phyloP scores from a whole-genome alignment of 2,797 vertebrate species.

The Novumbra hubbsi region DNA sequence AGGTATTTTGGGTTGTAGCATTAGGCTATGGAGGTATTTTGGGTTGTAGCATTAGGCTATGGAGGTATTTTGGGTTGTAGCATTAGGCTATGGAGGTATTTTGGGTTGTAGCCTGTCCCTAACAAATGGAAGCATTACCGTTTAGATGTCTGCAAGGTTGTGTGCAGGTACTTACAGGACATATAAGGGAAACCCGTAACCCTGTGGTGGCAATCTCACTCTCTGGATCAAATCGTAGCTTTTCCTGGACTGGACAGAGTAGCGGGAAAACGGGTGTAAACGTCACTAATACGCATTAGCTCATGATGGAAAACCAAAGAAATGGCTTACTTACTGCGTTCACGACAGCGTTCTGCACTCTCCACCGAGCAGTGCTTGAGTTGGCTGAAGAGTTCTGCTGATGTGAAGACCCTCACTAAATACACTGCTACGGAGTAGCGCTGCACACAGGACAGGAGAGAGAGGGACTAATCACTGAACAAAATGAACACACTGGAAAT shows the following conservation, averaged over 20 bases:
- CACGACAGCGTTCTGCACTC: slow-evolving; percentile 92
- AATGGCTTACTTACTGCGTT: slow-evolving; percentile 84
- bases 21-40: too few species aligned
- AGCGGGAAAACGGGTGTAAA: not conserved
- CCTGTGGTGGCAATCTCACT: slow-evolving; percentile 98
- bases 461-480: slow-evolving; percentile 3
- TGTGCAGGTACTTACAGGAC: slow-evolving; percentile 81
- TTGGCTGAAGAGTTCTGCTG: slow-evolving; percentile 90
- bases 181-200: slow-evolving; percentile 96
- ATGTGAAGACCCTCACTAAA: slow-evolving; percentile 91
- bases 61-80: not conserved
- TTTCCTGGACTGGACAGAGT: slow-evolving; percentile 86
- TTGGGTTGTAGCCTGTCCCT: not conserved
- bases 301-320: not conserved
- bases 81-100: too few species aligned
- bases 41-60: not conserved
- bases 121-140: not conserved
- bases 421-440: slow-evolving; percentile 95
- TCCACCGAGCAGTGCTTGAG: slow-evolving; percentile 94
- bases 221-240: slow-evolving; percentile 94
- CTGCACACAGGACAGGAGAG: slow-evolving; percentile 60
- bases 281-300: not conserved
- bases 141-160: not conserved
- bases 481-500: not conserved
- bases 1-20: too few species aligned